Percentiles rank a stretch among this genome's conserved stretches.
Evolutionary conservation across 2,888 invertebrate species (phyloP).

Genomic region (Dastarcus helophoroides): DNA sequence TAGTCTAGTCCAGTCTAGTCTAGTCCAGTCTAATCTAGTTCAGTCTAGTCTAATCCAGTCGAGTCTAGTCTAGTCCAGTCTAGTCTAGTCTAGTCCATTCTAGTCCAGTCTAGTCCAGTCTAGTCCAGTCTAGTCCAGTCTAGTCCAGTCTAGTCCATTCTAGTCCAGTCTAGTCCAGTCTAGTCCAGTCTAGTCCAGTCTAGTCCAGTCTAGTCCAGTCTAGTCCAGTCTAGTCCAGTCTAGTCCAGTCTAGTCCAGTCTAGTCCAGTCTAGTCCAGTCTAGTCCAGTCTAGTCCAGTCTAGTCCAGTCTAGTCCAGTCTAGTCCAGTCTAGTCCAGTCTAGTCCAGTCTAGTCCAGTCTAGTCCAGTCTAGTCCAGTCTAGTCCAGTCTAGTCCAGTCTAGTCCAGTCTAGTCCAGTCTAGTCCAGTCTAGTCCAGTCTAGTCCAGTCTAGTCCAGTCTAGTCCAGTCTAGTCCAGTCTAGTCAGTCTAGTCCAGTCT

Average conservation of each 20-base stretch:
- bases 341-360: no score
- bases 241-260: neutral
- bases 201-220: slow-evolving; percentile 3
- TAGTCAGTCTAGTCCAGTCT: no score
- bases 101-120: neutral
- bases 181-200: slow-evolving; percentile 1
- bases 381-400: no score
- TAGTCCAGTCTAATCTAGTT: neutral
- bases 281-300: slow-evolving; percentile 2
- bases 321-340: no score
- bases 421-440: no score
- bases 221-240: neutral
- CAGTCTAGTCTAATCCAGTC: slow-evolving; percentile 2
- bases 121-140: slow-evolving; percentile 2
- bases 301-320: slow-evolving; percentile 1
- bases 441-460: no score
- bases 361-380: no score
- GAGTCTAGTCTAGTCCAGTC: neutral
- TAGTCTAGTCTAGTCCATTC: slow-evolving; percentile 2
- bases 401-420: no score
- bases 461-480: no score
- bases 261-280: slow-evolving; percentile 1
- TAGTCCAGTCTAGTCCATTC: slow-evolving; percentile 2
- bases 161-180: neutral
- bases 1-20: neutral